Conservation (phyloP, 2,113 vertebrate genomes). For the Heteronetta atricapilla region DNA sequence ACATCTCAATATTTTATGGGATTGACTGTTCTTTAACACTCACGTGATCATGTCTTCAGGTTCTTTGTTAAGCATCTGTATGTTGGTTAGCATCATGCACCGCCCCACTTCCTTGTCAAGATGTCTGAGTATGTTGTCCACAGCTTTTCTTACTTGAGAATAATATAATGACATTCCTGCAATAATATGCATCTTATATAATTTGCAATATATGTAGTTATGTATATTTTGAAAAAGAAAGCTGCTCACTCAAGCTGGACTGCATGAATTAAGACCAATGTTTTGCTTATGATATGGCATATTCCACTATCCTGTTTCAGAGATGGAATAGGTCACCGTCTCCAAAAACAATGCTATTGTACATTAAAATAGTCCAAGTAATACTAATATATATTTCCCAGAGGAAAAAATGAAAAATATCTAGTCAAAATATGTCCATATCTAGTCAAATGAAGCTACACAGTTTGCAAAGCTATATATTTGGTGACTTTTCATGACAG, state of each 20-base stretch:
- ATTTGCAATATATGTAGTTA: background rate
- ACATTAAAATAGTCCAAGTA: background rate
- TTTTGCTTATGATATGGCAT: background rate
- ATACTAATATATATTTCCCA: background rate
- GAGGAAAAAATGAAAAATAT: background rate
- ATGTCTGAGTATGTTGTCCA: constrained; percentile 96
- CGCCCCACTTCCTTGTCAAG: constrained; percentile 98
- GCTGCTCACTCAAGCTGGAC: background rate
- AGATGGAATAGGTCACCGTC: background rate
- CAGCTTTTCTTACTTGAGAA: constrained; percentile 95
- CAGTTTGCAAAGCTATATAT: background rate
- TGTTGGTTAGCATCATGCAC: constrained; percentile 98
- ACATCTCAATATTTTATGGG: background rate
- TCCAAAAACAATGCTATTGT: background rate
- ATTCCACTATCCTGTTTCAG: background rate
- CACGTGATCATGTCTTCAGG: constrained; percentile 99
- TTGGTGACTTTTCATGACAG: background rate
- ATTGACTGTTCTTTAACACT: constrained; percentile 58
- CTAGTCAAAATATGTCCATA: background rate
- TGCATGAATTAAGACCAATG: background rate
- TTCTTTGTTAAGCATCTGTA: constrained; percentile 98
- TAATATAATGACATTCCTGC: constrained; percentile 98
- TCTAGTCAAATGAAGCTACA: background rate
- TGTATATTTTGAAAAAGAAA: background rate
- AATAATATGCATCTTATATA: background rate